A percentile compares a stretch with the other conserved stretches of the same genome.
Evolutionary conservation across 2,797 vertebrate genomes (phyloP).

Genomic region (Gastrophryne carolinensis): DNA sequence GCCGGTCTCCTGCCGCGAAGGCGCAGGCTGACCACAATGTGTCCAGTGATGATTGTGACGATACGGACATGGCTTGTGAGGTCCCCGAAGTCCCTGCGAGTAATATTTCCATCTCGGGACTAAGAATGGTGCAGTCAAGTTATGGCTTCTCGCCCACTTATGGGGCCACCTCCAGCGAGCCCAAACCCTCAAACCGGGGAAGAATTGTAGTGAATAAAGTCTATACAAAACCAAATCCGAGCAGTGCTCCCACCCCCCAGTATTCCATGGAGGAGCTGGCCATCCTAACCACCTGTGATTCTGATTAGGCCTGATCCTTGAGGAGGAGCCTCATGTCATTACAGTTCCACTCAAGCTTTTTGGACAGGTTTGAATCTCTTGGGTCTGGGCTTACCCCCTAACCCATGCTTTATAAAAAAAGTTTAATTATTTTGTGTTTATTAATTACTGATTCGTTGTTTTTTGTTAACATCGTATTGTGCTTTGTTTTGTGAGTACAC

Average conservation of each 20-base stretch:
- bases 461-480: no score
- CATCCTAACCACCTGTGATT: slow-evolving; percentile 38
- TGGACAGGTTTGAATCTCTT: no score
- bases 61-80: slow-evolving; percentile 41
- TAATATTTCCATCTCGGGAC: neutral
- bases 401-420: no score
- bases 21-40: neutral
- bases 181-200: no score
- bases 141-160: neutral
- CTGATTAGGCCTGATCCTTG: no score
- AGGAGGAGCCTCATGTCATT: no score
- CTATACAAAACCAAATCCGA: neutral
- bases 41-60: neutral
- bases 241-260: neutral
- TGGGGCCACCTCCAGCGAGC: no score
- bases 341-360: no score
- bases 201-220: neutral
- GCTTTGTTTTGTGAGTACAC: no score
- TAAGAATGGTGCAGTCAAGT: neutral
- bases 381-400: no score
- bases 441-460: no score
- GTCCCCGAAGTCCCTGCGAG: neutral
- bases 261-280: slow-evolving; percentile 27
- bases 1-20: neutral
- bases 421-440: no score